Base-by-base conservation (phyloP, 2,113 vertebrate species). In the Neolamprologus tretocephalus region DNA sequence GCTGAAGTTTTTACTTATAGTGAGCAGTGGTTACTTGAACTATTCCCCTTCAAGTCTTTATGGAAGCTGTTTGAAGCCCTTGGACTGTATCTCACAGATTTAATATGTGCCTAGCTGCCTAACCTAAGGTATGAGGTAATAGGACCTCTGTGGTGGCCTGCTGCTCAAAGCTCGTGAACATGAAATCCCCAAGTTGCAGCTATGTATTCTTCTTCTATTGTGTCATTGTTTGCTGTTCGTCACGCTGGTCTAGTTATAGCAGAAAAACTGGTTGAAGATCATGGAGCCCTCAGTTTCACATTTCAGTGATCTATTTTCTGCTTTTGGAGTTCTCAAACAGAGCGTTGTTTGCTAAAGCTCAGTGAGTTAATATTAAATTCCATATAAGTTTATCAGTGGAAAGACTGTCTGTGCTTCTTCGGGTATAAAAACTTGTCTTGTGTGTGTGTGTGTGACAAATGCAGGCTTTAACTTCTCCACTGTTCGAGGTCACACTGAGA, bases 261-360 rank as follows among this genome's bases (percentile, higher is more conserved):
- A 61, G 90, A 93, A 95, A 92, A 90, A 95, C 93, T 83, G 89
- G 93, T 94, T 92, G 66, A 55, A 79, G 53, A 33, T 31, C 73
- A 49, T 8, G 3, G 19, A 83, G 54, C 33, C 66, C 83, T 80
- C 71, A 45, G 83, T 87, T 92, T 92, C 89, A 83, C 17, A 78
- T 88, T 82, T 89, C 81, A 91, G 23, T 37, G 21, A 7, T 49
- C 35, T 31, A 53, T 82, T 78, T 83, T 86, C 33, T 58, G 51
- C 83, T 47, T 79, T 47, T 63, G 42, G 9, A 68, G 11, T 23
- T n/a, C 11, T 17, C 26, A 78, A 83, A 71, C 4, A 81, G 16
- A 23, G n/a, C 31, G 14, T 49, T 81, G 84, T 90, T 91, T 84
- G 40, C 73, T 7, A 40, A 85, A 51, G 71, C 9, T 14, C 4